A percentile compares a stretch with the other conserved stretches of the same genome.
Evolutionary conservation across 2,797 vertebrate genomes (phyloP).

Genomic region (Fringilla coelebs): DNA sequence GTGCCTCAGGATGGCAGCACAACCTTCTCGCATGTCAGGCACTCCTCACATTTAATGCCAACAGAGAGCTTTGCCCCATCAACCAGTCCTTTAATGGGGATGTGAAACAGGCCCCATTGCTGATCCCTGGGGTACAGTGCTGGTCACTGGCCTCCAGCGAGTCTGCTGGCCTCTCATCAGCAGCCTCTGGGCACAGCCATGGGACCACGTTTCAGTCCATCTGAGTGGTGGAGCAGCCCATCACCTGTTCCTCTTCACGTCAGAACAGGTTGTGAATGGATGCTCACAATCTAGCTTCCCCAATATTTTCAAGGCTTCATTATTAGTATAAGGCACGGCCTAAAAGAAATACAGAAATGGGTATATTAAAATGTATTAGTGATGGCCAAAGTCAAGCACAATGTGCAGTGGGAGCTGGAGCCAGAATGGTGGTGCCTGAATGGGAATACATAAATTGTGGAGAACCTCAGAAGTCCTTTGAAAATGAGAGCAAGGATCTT

Average conservation of each 20-base stretch:
- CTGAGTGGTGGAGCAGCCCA: neutral
- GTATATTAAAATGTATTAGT: neutral
- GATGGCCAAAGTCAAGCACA: neutral
- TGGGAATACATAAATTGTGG: neutral
- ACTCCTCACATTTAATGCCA: neutral
- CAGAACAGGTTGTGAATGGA: neutral
- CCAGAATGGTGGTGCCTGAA: neutral
- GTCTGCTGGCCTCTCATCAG: neutral
- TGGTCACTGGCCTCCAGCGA: neutral
- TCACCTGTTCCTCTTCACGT: neutral
- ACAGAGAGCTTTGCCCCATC: neutral
- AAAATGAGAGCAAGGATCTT: neutral
- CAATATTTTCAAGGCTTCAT: neutral
- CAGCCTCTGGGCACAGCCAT: neutral
- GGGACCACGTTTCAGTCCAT: neutral
- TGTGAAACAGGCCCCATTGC: neutral
- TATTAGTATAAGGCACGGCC: neutral
- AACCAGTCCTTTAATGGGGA: neutral
- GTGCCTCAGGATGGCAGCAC: neutral
- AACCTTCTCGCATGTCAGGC: fast-evolving
- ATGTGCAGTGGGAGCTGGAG: neutral
- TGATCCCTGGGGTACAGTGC: neutral
- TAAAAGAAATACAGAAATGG: neutral
- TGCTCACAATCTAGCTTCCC: neutral
- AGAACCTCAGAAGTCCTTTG: neutral